phyloP scores from a whole-genome alignment of 2,797 vertebrate species.

The Schizothorax lantsangensis region DNA sequence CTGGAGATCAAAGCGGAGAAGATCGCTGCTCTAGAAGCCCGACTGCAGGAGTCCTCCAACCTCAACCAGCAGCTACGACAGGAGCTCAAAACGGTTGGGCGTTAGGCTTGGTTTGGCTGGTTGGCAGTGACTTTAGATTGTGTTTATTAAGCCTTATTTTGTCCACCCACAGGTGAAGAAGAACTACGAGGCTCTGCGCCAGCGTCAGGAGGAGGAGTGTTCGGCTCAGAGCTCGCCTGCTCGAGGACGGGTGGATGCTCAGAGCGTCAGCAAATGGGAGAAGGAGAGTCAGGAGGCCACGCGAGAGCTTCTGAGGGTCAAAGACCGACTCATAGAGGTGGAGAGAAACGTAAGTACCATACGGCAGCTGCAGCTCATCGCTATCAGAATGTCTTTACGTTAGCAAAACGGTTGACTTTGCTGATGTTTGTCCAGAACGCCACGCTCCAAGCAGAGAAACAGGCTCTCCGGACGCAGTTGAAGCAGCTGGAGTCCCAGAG shows the following conservation, averaged over 20 bases:
- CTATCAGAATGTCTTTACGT: neutral
- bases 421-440: conserved; percentile 84
- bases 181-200: conserved; percentile 97
- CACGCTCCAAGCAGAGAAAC: conserved; percentile 96
- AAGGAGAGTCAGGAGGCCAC: conserved; percentile 96
- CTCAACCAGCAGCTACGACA: conserved; percentile 97
- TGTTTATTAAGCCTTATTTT: neutral
- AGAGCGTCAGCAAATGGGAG: conserved; percentile 88
- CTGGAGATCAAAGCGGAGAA: conserved; percentile 99
- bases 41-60: conserved; percentile 96
- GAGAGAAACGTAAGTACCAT: conserved; percentile 87
- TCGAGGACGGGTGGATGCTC: conserved; percentile 82
- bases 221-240: conserved; percentile 90
- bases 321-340: conserved; percentile 97
- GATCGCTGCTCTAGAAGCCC: conserved; percentile 95
- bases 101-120: neutral
- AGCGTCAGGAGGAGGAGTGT: conserved; percentile 96
- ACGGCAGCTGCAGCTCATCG: neutral
- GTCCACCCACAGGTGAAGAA: conserved; percentile 88
- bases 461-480: conserved; percentile 91
- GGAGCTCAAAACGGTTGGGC: conserved; percentile 94
- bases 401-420: neutral
- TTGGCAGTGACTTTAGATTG: neutral
- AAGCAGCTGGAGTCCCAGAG: conserved; percentile 96
- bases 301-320: conserved; percentile 93